Base-by-base conservation (phyloP, 2,797 vertebrate species). In the Limosa lapponica region DNA sequence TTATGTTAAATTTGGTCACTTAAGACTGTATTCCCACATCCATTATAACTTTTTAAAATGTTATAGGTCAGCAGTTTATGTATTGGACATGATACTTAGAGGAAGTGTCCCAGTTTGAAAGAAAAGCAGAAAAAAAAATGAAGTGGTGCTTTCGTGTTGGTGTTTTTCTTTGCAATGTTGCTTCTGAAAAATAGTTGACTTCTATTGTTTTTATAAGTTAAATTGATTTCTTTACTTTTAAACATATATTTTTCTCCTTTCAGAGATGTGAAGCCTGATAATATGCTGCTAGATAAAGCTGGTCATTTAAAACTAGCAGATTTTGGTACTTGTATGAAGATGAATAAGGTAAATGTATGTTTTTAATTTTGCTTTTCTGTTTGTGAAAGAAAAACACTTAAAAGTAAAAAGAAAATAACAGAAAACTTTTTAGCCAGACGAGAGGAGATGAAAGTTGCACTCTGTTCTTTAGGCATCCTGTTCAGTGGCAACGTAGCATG, bases 271-370 rank as follows among this genome's bases (percentile, higher is more conserved):
- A 99, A 99, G 96, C 99, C 99, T 95, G 99, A 99, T 97, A 99
- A 99, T 98, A 99, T 99, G 99, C 98, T 99, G 98, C 98, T 99
- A 93, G 99, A 99, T 98, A 99, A 99, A 98, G 98, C 99, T 93
- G 99, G 99, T 94, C 99, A 99, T 98, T 98, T 99, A 97, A 99
- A 99, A 98, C 98, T 99, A 97, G 99, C 99, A 80, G 99, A 99
- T 98, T 99, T 99, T 98, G 99, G 99, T 98, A 99, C 99, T 98
- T 99, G 99, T 97, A 99, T 99, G 99, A 99, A 99, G 98, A 99
- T 99, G 99, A 99, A 99, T 97, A 99, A 99, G 99, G 99, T 99
- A 98, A 96, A 94, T 79, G 55, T 90, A 70, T 57, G 15, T 37
- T 92, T 96, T 69, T 57, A 65, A 93, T 77, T 87, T 83, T 1